A percentile compares a stretch with the other conserved stretches of the same genome.
Conservation (phyloP, 2,797 vertebrate species). For the Triplophysa yarkandensis region DNA sequence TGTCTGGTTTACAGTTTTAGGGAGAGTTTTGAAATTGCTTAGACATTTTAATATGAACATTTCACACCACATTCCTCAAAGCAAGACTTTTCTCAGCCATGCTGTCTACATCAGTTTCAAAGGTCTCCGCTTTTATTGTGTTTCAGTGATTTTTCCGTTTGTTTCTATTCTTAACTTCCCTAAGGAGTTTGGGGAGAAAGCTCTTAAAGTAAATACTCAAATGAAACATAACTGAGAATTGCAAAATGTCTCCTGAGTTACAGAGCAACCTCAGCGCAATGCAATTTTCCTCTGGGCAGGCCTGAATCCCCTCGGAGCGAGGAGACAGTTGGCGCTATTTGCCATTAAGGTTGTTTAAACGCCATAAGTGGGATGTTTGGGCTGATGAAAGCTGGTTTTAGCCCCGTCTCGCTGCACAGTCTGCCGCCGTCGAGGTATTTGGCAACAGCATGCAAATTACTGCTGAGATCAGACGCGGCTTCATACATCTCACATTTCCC, state of each 20-base stretch:
- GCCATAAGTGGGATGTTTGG: slow-evolving; percentile 45
- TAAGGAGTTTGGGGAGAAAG: neutral
- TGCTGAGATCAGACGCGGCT: slow-evolving; percentile 20
- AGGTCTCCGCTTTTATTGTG: neutral
- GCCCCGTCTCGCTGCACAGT: slow-evolving; percentile 28
- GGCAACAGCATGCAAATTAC: slow-evolving; percentile 37
- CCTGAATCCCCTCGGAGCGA: neutral
- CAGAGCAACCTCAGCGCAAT: neutral
- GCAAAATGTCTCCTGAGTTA: neutral
- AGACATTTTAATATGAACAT: too few species aligned
- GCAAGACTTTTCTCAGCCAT: too few species aligned
- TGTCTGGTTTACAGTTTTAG: too few species aligned
- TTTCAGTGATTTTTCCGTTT: neutral
- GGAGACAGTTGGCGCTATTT: slow-evolving; percentile 11
- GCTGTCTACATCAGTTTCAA: too few species aligned
- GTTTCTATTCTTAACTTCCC: neutral
- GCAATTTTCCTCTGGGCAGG: neutral
- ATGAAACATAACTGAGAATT: neutral
- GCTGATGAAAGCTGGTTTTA: slow-evolving; percentile 33
- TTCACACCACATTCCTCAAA: too few species aligned
- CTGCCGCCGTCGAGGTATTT: slow-evolving; percentile 40
- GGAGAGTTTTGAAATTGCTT: too few species aligned
- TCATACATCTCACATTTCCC: slow-evolving; percentile 25
- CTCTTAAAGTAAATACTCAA: neutral
- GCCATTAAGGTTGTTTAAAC: slow-evolving; percentile 43